phyloP scores from a whole-genome alignment of 2,797 vertebrate genomes.

The Zenarchopterus dispar region DNA sequence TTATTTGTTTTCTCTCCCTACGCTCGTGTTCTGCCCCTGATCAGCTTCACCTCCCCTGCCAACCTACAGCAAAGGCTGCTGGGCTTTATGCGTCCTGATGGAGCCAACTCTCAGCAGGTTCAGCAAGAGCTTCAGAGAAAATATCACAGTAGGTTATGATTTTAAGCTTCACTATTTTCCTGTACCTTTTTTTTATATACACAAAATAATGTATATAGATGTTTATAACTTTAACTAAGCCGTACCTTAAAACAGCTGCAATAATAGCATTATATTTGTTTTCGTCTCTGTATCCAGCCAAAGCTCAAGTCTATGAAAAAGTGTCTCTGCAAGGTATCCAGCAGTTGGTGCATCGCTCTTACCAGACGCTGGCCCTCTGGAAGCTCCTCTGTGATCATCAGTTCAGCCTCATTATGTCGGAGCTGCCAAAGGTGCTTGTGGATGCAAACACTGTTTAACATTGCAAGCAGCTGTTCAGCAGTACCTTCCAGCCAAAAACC shows the following conservation, averaged over 20 bases:
- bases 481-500: slow-evolving; percentile 1
- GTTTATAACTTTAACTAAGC: not conserved
- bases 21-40: slow-evolving; percentile 5
- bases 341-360: slow-evolving; percentile 92
- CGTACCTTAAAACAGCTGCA: not conserved
- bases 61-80: slow-evolving; percentile 93
- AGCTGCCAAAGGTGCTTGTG: slow-evolving; percentile 91
- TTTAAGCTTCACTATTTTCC: slow-evolving; percentile 10
- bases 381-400: slow-evolving; percentile 97
- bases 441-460: slow-evolving; percentile 5
- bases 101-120: slow-evolving; percentile 91
- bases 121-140: slow-evolving; percentile 98
- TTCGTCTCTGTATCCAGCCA: slow-evolving; percentile 73
- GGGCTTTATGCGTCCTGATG: slow-evolving; percentile 92
- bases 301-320: slow-evolving; percentile 94
- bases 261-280: not conserved
- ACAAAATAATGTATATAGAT: too few relatives aligned
- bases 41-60: slow-evolving; percentile 87
- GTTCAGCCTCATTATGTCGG: slow-evolving; percentile 91
- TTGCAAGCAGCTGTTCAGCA: slow-evolving; percentile 12
- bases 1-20: not conserved
- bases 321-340: slow-evolving; percentile 94
- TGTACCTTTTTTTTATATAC: slow-evolving; percentile 5
- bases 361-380: slow-evolving; percentile 94
- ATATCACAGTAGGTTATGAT: slow-evolving; percentile 87